phyloP scores from a whole-genome alignment of 1,140 invertebrate genomes.

The Hylaeus volcanicus region DNA sequence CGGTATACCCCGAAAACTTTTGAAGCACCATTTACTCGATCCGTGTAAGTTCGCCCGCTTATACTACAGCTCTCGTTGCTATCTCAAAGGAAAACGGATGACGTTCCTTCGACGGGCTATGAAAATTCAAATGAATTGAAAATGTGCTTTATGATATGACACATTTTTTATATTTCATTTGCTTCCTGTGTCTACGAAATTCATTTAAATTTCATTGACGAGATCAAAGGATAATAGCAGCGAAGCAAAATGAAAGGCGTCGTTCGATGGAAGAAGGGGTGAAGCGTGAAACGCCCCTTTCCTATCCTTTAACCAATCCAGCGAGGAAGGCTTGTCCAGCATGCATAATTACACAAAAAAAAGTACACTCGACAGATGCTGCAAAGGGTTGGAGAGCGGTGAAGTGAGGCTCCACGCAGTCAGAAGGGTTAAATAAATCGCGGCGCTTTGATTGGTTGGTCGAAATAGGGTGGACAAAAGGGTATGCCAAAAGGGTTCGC shows the following conservation, averaged over 20 bases:
- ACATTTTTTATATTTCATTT: neutral
- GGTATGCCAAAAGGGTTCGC: conserved; percentile 45
- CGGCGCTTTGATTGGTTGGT: conserved; percentile 62
- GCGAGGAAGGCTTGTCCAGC: conserved; percentile 58
- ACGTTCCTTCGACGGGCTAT: no score
- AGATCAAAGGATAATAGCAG: conserved; percentile 6
- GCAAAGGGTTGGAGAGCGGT: conserved; percentile 58
- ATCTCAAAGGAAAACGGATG: no score
- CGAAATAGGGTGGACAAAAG: conserved; percentile 44
- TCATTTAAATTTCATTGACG: neutral
- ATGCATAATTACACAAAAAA: conserved; percentile 71
- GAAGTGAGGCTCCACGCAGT: conserved; percentile 25
- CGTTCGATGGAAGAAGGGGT: conserved; percentile 56
- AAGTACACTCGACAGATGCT: conserved; percentile 69
- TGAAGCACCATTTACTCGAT: conserved; percentile 56
- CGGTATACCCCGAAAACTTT: conserved; percentile 58
- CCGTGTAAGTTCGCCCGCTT: conserved; percentile 33
- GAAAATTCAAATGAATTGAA: no score
- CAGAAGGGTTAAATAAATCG: conserved; percentile 74
- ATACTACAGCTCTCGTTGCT: neutral
- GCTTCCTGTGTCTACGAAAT: neutral
- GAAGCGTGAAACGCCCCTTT: conserved; percentile 66
- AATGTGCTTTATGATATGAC: no score
- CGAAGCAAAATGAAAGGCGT: conserved; percentile 11
- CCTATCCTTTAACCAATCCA: conserved; percentile 65